Evolutionary conservation across 1,140 invertebrate genomes (phyloP), one percentile per base, ranked within the genome.

Genomic region (Vanessa tameamea): DNA sequence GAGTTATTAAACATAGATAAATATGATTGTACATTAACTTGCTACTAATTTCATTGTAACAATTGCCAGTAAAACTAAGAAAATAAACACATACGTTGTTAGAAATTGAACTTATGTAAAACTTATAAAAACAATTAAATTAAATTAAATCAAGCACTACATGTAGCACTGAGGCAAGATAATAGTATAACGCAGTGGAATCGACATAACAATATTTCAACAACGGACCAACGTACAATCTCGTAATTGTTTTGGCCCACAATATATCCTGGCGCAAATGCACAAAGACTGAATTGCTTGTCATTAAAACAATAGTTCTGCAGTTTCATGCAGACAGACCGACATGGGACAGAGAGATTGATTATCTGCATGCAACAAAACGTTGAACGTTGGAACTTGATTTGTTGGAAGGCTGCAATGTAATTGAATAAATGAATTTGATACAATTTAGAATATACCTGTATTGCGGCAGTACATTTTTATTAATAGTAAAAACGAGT

Each of bases 401-500:
- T 82, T 82, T 82, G 80, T 81, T 66, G 80, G 73, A 71, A 76
- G 64, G 75, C 75, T 75, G 73, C 77, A 74, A 64, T 74, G 73
- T 82, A 79, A 82, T 79, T 81, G 77, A 79, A 79, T 79, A 73
- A 79, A 79, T 82, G 78, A 81, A 81, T 81, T 73, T 73, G 55
- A 20, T 67, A 66, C 69, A 75, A 71, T 74, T 74, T 74, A 72
- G 69, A 69, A 72, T 43, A 43, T 70, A 76, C 61, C 65, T 68
- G 59, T 66, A 65, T 57, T 43, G 68, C 31, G 20, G 63, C 26
- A 50, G n/a, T 23, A 20, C 16, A 12, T 31, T 68, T 73, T 64
- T 73, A 53, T 63, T 68, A 23, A 48, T 63, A 67, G 59, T 73
- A 73, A 73, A 68, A 63, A 69, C 61, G 47, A 67, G 16, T 26